Base-by-base conservation (phyloP, 2,888 invertebrate species). In the Aphidius colemani region DNA sequence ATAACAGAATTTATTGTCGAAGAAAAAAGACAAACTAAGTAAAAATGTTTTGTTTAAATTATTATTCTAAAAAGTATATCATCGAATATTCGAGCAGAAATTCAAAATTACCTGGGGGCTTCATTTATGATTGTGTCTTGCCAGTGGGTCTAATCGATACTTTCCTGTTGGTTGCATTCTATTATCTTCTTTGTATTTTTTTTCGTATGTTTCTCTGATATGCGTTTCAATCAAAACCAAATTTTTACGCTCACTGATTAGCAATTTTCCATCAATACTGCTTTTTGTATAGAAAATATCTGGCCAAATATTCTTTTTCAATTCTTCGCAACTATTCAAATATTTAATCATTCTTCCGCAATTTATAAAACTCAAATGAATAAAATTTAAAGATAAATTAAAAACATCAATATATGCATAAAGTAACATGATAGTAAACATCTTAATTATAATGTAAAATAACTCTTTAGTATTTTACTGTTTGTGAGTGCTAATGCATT, bases 171-270 rank as follows among this genome's bases (percentile, higher is more conserved):
- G 56, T 60, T 41, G 9, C 45, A 50, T 49, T 48, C 39, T 46
- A 53, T 50, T 66, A 57, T 55, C 45, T 56, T 13, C 39, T 55
- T 57, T n/a, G 46, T 46, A 46, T 57, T 10, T n/a, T 65, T 61
- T 59, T 66, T 60, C 66, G 61, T 71, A 67, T 69, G 69, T 74
- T 75, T 69, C 73, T 44, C 67, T 68, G 69, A 71, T 70, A 74
- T 70, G 69, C 67, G 69, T 71, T 68, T 71, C 76, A 78, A 78
- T 78, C 77, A 76, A 72, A 64, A 74, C 64, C 74, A 75, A 76
- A 73, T 78, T 73, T 78, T 78, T 78, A 74, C 78, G 70, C 71
- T 73, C 72, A 70, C 74, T 78, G 78, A 78, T 78, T 78, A 78
- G 75, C 78, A 73, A 70, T 75, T 72, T 72, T 74, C 69, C 73